These are phyloP conservation scores for Tinea pellionella DNA, from an alignment of 2,888 invertebrate species.

Conservation along the genomic window DNA sequence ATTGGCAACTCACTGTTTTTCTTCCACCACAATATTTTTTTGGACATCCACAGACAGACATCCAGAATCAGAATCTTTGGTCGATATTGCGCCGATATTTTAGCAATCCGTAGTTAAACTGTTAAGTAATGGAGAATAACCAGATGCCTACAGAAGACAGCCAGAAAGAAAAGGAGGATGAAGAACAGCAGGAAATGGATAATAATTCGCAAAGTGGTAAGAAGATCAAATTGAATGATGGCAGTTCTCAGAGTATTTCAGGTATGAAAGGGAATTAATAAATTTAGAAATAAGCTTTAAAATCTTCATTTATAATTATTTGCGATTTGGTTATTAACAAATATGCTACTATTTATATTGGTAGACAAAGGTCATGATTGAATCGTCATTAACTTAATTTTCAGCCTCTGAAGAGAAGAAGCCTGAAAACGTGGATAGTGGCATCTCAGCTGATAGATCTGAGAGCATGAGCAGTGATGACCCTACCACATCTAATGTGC, in stretches of 20 bases:
- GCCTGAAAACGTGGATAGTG: conserved; percentile 36
- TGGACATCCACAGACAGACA: too few relatives aligned
- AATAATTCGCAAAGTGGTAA: conserved; percentile 45
- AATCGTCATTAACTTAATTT: too few relatives aligned
- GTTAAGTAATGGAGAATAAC: not conserved
- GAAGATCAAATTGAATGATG: conserved; percentile 58
- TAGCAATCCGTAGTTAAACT: not conserved
- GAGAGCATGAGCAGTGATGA: conserved; percentile 61
- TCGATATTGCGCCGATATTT: not conserved
- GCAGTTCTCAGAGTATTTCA: conserved; percentile 54
- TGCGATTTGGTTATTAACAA: too few relatives aligned
- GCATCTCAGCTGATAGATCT: conserved; percentile 58
- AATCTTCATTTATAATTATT: conserved; percentile 24
- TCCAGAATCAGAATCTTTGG: not conserved
- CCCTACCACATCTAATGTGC: conserved; percentile 24
- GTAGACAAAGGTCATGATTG: too few relatives aligned
- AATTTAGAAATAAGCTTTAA: conserved; percentile 6
- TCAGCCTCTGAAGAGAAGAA: too few relatives aligned
- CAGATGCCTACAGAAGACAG: not conserved
- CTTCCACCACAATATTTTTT: not conserved
- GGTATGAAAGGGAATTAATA: not conserved
- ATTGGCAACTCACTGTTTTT: not conserved
- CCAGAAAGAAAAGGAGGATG: conserved; percentile 31
- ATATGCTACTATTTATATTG: too few relatives aligned
- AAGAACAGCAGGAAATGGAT: conserved; percentile 46